These are phyloP conservation scores for Palaemon carinicauda DNA, from an alignment of 1,140 invertebrate genomes.

Conservation along the genomic window DNA sequence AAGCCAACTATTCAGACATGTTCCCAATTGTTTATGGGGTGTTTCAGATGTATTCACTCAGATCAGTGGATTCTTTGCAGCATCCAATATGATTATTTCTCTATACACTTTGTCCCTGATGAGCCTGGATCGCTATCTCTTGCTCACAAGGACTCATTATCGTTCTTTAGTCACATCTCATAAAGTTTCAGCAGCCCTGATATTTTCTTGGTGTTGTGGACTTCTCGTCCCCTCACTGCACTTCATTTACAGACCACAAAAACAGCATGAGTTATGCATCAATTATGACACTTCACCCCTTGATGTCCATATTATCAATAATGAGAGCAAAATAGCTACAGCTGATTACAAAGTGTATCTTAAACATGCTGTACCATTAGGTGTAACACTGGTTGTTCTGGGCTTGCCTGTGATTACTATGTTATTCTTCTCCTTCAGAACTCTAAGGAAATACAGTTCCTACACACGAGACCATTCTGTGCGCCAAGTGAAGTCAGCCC, in stretches of 20 bases:
- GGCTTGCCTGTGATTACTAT: constrained; percentile 44
- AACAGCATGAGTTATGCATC: constrained; percentile 48
- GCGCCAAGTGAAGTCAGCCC: constrained; percentile 51
- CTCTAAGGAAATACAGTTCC: constrained; percentile 47
- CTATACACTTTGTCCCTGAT: constrained; percentile 52
- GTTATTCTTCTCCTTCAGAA: constrained; percentile 47
- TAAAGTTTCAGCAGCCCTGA: constrained; percentile 20
- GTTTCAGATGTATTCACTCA: constrained; percentile 55
- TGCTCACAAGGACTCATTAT: constrained; percentile 54
- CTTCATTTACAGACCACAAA: constrained; percentile 47
- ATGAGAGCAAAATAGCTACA: constrained; percentile 57
- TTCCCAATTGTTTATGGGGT: constrained; percentile 54
- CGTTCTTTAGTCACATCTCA: constrained; percentile 42
- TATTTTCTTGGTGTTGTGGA: constrained; percentile 46
- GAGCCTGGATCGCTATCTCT: constrained; percentile 54
- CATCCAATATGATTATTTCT: constrained; percentile 48
- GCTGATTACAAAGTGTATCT: constrained; percentile 55
- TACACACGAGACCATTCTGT: constrained; percentile 48
- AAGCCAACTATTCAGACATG: constrained; percentile 48
- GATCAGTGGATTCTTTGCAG: constrained; percentile 53
- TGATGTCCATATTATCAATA: constrained; percentile 58
- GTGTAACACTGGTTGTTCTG: constrained; percentile 44
- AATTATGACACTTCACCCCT: constrained; percentile 55
- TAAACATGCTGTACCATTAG: constrained; percentile 40
- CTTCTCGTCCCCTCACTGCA: constrained; percentile 45